phyloP scores from a whole-genome alignment of 1,140 invertebrate species.

The Samia ricini region DNA sequence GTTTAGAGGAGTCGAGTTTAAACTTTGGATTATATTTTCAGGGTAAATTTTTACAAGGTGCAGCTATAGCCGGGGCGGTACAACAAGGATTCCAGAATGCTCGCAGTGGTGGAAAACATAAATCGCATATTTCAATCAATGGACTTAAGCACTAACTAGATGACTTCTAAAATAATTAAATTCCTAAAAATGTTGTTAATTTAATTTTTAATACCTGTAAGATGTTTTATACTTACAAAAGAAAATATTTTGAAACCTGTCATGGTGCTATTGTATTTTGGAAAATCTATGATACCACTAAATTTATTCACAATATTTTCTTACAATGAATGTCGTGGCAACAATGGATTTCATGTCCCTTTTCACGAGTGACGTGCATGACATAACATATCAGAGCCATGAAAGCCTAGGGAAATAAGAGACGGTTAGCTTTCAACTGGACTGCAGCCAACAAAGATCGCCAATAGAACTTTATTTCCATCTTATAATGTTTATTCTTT shows the following conservation, averaged over 20 bases:
- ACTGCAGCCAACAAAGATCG: slow-evolving; percentile 23
- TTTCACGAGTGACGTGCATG: neutral
- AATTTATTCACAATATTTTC: neutral
- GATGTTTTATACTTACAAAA: too few relatives aligned
- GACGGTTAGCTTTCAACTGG: slow-evolving; percentile 21
- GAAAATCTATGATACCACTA: neutral
- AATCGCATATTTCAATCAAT: neutral
- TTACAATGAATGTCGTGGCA: neutral
- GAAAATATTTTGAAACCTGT: neutral
- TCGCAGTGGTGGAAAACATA: slow-evolving; percentile 13
- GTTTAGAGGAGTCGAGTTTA: neutral
- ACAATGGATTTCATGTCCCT: neutral
- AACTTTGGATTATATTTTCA: slow-evolving; percentile 23
- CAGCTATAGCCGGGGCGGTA: slow-evolving; percentile 33
- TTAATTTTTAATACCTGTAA: too few relatives aligned
- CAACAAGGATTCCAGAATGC: slow-evolving; percentile 32
- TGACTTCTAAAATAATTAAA: neutral
- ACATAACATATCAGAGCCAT: slow-evolving; percentile 15
- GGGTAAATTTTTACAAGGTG: slow-evolving; percentile 43
- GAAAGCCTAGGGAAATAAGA: slow-evolving; percentile 17
- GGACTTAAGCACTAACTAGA: neutral
- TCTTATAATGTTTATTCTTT: too few relatives aligned
- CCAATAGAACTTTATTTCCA: too few relatives aligned
- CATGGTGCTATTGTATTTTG: too few relatives aligned
- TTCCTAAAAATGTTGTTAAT: too few relatives aligned